Percentiles rank a stretch among this genome's conserved stretches.
These are phyloP conservation scores for Phalacrocorax carbo DNA, from an alignment of 2,113 vertebrate species.

Conservation along the genomic window DNA sequence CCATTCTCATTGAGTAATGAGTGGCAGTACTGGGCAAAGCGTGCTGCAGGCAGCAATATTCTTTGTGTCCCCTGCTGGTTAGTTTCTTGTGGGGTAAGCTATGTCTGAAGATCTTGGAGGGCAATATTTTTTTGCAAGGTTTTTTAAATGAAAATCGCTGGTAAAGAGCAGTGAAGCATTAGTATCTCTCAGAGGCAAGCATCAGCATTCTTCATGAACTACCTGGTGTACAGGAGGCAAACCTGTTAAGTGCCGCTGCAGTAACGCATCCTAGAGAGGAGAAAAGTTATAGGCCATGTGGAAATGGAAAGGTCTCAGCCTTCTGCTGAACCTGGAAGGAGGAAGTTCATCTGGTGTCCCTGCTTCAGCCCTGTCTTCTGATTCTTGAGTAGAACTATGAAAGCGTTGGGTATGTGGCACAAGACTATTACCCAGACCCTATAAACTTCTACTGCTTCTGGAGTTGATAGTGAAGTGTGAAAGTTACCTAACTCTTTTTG, in stretches of 20 bases:
- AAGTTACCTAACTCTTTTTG: neutral
- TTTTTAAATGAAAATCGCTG: neutral
- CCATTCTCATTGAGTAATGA: neutral
- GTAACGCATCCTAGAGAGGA: neutral
- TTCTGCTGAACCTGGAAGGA: neutral
- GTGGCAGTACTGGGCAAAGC: rapidly evolving
- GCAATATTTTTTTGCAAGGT: neutral
- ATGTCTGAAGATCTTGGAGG: neutral
- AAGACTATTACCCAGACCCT: neutral
- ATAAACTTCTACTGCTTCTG: neutral
- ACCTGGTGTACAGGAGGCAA: neutral
- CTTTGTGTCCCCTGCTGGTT: neutral
- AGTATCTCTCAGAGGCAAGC: neutral
- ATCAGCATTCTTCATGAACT: neutral
- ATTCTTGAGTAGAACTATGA: neutral
- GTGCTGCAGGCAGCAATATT: neutral
- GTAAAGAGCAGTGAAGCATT: neutral
- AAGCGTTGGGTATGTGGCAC: neutral
- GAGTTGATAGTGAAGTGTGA: neutral
- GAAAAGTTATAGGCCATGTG: neutral
- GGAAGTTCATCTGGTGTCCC: neutral
- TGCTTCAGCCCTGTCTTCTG: neutral
- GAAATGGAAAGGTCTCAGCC: neutral
- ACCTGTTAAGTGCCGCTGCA: neutral
- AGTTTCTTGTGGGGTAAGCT: neutral